Evolutionary conservation across 1,140 invertebrate species (phyloP), one percentile per base, ranked within the genome.

Genomic region (Vollenhovia emeryi): DNA sequence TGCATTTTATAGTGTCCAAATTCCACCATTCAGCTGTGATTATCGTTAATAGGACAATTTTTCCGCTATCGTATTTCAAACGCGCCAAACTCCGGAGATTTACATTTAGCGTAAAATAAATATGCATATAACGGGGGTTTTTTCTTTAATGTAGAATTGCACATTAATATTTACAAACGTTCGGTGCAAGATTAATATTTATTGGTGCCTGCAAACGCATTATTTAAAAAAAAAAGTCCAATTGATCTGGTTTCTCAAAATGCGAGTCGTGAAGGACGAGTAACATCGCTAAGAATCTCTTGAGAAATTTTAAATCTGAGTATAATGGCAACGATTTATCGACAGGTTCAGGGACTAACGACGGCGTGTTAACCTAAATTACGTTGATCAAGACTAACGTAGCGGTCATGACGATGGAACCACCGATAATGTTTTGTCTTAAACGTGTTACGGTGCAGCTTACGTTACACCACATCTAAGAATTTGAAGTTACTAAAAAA

Each of bases 311-410:
- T 33, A 21, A 76, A 27, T 57, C 48, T 8, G 40, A 57, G 11
- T 62, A 62, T 75, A 75, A 75, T 75, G 55, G 55, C 13, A n/a
- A 27, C 52, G 71, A 87, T 88, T 88, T 87, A 84, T 88, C 79
- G 73, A 33, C n/a, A 48, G 7, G 27, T n/a, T 30, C 52, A 45
- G 33, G 6, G n/a, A 36, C 64, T 82, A 27, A 73, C 43, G 75
- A 64, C 40, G 50, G 50, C 66, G 50, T 82, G 78, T 82, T 82
- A 73, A 82, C 66, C 78, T 71, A 82, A 82, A 82, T 82, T 73
- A 82, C 66, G 27, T 57, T 82, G 66, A 80, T 69, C 48, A 71
- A 82, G 78, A 82, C 66, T 82, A 82, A 82, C 66, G 24, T 40
- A 52, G 24, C 13, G 66, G 36, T 50, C 64, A 69, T 7, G 27